Conservation (phyloP, 2,888 invertebrate species). For the Pycnomerus fuliginosus region DNA sequence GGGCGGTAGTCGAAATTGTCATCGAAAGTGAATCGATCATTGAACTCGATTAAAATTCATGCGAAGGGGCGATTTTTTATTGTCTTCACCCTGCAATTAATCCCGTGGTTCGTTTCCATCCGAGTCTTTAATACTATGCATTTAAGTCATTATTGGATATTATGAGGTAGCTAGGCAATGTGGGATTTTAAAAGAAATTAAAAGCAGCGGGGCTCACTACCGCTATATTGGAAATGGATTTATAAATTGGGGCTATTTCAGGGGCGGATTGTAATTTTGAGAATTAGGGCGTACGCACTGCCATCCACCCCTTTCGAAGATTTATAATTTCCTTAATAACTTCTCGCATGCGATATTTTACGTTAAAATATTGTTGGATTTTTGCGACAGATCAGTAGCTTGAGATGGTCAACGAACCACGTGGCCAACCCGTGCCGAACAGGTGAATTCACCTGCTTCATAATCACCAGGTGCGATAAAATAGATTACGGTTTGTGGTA, state of each 20-base stretch:
- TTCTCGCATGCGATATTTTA: no score
- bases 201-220: slow-evolving; percentile 16
- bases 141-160: slow-evolving; percentile 28
- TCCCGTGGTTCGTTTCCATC: slow-evolving; percentile 9
- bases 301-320: no score
- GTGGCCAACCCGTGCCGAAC: slow-evolving; percentile 38
- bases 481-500: slow-evolving; percentile 20
- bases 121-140: slow-evolving; percentile 23
- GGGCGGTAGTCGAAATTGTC: slow-evolving; percentile 10
- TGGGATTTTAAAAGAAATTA: slow-evolving; percentile 24
- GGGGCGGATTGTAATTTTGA: no score
- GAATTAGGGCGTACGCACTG: no score
- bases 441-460: slow-evolving; percentile 43
- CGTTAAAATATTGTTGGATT: no score
- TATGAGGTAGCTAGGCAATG: slow-evolving; percentile 27
- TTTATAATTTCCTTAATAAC: no score
- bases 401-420: slow-evolving; percentile 28
- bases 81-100: slow-evolving; percentile 10
- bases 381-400: slow-evolving; percentile 5
- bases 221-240: slow-evolving; percentile 7
- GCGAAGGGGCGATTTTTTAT: slow-evolving; percentile 6
- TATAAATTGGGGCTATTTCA: no score
- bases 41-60: slow-evolving; percentile 5
- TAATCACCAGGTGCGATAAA: slow-evolving; percentile 25
- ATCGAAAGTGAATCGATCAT: not conserved